phyloP scores from a whole-genome alignment of 2,888 invertebrate genomes.

The Laothoe populi region DNA sequence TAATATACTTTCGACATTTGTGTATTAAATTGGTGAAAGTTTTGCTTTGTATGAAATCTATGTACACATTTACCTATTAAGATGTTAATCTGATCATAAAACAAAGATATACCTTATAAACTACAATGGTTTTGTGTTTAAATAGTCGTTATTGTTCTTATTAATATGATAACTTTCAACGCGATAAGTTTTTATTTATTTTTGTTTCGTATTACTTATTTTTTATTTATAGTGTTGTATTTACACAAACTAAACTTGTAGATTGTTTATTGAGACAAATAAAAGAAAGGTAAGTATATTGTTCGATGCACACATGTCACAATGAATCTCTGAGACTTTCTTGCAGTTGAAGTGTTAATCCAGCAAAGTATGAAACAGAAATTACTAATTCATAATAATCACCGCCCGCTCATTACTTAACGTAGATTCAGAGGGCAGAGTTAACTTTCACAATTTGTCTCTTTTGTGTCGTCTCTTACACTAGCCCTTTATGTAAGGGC shows the following conservation, averaged over 20 bases:
- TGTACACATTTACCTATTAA: neutral
- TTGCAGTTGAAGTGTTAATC: neutral
- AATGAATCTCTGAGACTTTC: neutral
- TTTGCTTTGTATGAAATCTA: neutral
- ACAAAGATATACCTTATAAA: neutral
- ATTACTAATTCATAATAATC: slow-evolving; percentile 11
- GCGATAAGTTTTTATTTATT: slow-evolving; percentile 4
- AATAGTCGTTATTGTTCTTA: slow-evolving; percentile 1
- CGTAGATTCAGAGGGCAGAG: slow-evolving; percentile 16
- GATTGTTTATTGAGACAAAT: neutral
- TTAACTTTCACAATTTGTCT: slow-evolving; percentile 66
- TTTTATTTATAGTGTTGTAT: slow-evolving; percentile 2
- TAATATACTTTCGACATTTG: neutral
- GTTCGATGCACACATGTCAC: neutral
- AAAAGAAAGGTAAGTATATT: neutral
- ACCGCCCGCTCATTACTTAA: slow-evolving; percentile 12
- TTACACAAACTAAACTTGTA: neutral
- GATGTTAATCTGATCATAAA: neutral
- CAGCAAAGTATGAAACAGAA: neutral
- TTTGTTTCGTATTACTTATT: neutral
- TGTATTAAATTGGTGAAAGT: neutral
- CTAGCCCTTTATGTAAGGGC: slow-evolving; percentile 43
- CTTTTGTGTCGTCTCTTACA: slow-evolving; percentile 39
- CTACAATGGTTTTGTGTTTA: neutral
- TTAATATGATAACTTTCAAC: slow-evolving; percentile 1